Conservation (phyloP, 2,888 invertebrate genomes). For the Drosophila anomalata region DNA sequence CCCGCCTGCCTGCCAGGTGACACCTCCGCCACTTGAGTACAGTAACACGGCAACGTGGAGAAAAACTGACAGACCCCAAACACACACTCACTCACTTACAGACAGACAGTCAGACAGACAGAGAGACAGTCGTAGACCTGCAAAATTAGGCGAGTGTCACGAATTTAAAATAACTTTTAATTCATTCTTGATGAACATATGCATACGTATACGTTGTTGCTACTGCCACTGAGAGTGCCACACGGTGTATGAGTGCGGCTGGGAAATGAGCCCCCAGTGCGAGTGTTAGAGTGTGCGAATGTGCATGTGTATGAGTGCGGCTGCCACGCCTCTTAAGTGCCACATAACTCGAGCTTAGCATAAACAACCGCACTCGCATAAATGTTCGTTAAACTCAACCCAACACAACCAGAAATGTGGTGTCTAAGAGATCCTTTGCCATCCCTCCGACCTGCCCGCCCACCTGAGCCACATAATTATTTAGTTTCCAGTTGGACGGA, state of each 20-base stretch:
- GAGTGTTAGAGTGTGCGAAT: slow-evolving; percentile 6
- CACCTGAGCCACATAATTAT: slow-evolving; percentile 69
- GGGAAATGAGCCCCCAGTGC: slow-evolving; percentile 59
- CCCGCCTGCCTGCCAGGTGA: slow-evolving; percentile 67
- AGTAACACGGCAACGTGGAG: slow-evolving; percentile 30
- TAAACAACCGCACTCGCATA: slow-evolving; percentile 78
- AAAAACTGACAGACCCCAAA: slow-evolving; percentile 30
- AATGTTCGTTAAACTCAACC: slow-evolving; percentile 72
- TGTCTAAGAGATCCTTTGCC: slow-evolving; percentile 4
- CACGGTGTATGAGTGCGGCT: slow-evolving; percentile 73
- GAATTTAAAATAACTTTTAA: slow-evolving; percentile 81
- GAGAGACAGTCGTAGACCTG: slow-evolving; percentile 49
- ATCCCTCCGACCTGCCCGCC: slow-evolving; percentile 3
- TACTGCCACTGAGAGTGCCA: slow-evolving; percentile 37
- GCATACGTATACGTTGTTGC: slow-evolving; percentile 43
- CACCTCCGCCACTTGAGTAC: slow-evolving; percentile 61
- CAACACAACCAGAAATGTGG: slow-evolving; percentile 27
- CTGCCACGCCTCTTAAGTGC: slow-evolving; percentile 67
- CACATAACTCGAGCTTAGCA: slow-evolving; percentile 78
- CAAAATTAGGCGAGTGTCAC: slow-evolving; percentile 80
- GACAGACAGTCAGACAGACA: slow-evolving; percentile 8
- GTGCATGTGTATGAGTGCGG: slow-evolving; percentile 15
- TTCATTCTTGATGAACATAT: slow-evolving; percentile 79
- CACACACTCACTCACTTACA: slow-evolving; percentile 6
- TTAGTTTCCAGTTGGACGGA: slow-evolving; percentile 72